A percentile compares a stretch with the other conserved stretches of the same genome.
These are phyloP conservation scores for Amblyjoppa proteus DNA, from an alignment of 2,888 invertebrate genomes.

Conservation along the genomic window DNA sequence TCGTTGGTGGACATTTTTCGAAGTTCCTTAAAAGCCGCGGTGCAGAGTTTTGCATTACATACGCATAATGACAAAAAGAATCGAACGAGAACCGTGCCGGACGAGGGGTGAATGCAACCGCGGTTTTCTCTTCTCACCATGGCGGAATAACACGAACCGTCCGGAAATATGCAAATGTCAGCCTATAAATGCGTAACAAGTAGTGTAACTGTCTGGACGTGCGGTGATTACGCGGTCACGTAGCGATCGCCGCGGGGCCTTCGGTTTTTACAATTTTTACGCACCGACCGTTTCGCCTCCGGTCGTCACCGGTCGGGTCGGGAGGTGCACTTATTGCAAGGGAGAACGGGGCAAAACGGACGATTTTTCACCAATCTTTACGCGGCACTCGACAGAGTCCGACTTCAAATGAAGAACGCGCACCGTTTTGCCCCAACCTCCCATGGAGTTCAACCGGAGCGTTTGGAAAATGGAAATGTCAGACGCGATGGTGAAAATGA, in stretches of 20 bases:
- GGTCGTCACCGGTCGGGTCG: slow-evolving; percentile 6
- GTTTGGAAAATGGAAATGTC: slow-evolving; percentile 75
- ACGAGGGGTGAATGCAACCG: slow-evolving; percentile 41
- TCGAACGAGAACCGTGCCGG: not conserved
- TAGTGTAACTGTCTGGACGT: slow-evolving; percentile 68
- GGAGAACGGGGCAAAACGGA: too few species aligned
- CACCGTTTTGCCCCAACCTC: slow-evolving; percentile 12
- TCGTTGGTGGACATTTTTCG: not conserved
- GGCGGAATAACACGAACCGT: slow-evolving; percentile 13
- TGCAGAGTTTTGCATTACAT: not conserved
- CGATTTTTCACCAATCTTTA: not conserved
- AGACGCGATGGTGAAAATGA: slow-evolving; percentile 73
- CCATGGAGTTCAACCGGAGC: slow-evolving; percentile 45
- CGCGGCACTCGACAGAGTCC: not conserved
- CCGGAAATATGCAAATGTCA: slow-evolving; percentile 62
- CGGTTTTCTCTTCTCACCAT: slow-evolving; percentile 18
- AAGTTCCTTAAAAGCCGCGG: not conserved
- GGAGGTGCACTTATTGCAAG: not conserved
- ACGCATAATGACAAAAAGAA: slow-evolving; percentile 26
- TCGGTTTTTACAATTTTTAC: slow-evolving; percentile 69
- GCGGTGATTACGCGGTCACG: slow-evolving; percentile 71
- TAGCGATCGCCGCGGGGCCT: slow-evolving; percentile 59
- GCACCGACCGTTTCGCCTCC: slow-evolving; percentile 68
- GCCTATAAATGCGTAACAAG: slow-evolving; percentile 62
- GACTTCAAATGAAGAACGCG: not conserved